These are phyloP conservation scores for Crypturellus tataupa DNA, from an alignment of 2,797 vertebrate species.

Conservation along the genomic window DNA sequence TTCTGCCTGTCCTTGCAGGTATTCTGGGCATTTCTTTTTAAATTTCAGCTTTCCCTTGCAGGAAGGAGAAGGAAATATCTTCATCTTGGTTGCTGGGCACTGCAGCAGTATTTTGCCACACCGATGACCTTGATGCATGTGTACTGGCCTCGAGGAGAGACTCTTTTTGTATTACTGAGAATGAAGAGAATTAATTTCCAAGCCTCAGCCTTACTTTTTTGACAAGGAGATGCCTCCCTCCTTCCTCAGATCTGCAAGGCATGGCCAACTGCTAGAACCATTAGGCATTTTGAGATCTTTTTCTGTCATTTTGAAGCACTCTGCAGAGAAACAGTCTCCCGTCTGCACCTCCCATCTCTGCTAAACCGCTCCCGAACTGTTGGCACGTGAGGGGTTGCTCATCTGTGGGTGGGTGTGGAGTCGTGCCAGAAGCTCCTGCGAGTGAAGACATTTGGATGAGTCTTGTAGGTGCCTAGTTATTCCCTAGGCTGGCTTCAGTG, in stretches of 20 bases:
- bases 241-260: neutral
- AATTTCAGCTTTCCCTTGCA: neutral
- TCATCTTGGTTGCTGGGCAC: neutral
- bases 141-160: neutral
- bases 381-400: neutral
- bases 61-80: neutral
- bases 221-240: neutral
- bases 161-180: neutral
- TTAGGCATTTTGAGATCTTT: neutral
- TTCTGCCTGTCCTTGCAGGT: neutral
- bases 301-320: neutral
- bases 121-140: rapidly evolving
- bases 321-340: neutral
- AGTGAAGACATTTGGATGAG: rapidly evolving
- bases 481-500: neutral
- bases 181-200: neutral
- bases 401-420: neutral
- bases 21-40: neutral
- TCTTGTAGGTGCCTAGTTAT: rapidly evolving
- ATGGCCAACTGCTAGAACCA: neutral
- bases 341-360: neutral
- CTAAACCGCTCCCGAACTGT: neutral
- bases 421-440: neutral
- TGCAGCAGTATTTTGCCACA: rapidly evolving
- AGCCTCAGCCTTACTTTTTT: neutral